Percentiles rank a stretch among this genome's conserved stretches.
Evolutionary conservation across 2,888 invertebrate genomes (phyloP).

Genomic region (Troglohyphantes excavatus): DNA sequence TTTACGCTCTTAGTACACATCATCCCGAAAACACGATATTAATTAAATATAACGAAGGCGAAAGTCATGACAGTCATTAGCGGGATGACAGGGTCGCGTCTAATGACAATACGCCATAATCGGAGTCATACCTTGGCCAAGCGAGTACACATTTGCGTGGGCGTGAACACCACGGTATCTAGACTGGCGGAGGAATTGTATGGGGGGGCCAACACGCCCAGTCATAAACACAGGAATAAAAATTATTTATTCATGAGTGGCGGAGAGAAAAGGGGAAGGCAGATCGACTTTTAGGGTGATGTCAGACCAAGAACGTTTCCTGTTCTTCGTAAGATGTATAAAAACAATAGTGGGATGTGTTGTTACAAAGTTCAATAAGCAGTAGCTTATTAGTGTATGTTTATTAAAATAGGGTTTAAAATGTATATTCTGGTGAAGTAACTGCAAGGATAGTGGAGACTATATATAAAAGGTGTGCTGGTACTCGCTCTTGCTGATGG

Average conservation of each 20-base stretch:
- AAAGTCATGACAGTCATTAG: background rate
- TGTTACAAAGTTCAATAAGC: background rate
- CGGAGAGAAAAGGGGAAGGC: background rate
- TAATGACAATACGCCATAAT: background rate
- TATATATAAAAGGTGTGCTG: too few species aligned
- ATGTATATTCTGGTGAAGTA: too few species aligned
- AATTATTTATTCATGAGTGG: background rate
- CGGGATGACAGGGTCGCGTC: background rate
- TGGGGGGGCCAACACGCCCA: background rate
- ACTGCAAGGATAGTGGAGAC: too few species aligned
- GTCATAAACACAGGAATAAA: conserved; percentile 5
- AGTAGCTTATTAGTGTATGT: too few species aligned
- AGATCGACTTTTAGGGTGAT: background rate
- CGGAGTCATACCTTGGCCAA: background rate
- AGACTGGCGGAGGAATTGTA: too few species aligned
- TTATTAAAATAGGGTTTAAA: too few species aligned
- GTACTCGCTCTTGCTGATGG: too few species aligned
- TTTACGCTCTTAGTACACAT: too few species aligned
- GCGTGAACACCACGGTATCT: background rate
- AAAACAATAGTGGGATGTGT: background rate
- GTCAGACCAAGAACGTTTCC: background rate
- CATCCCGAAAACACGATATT: too few species aligned
- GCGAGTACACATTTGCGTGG: background rate
- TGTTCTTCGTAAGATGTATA: background rate
- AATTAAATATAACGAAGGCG: background rate